A percentile compares a stretch with the other conserved stretches of the same genome.
Evolutionary conservation across 2,113 vertebrate genomes (phyloP).

Genomic region (Prochilodus magdalenae): DNA sequence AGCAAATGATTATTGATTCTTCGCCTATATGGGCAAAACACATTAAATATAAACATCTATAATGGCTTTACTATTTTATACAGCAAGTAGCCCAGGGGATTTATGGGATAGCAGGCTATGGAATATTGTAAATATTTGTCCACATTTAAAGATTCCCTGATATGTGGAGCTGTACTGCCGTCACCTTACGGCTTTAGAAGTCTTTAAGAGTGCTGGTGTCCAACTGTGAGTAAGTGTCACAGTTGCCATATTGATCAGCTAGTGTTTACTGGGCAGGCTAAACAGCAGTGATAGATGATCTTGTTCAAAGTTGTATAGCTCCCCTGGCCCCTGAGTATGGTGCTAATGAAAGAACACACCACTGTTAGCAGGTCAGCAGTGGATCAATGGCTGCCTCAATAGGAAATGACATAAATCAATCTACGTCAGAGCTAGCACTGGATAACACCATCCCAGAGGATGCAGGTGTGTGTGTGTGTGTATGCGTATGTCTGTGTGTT

Average conservation of each 20-base stretch:
- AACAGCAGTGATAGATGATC: constrained; percentile 30
- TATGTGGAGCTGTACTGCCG: neutral
- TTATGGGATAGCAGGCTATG: neutral
- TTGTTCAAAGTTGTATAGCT: constrained; percentile 8
- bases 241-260: constrained; percentile 40
- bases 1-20: neutral
- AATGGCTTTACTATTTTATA: neutral
- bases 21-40: neutral
- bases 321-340: constrained; percentile 37
- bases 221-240: neutral
- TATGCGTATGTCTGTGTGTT: neutral
- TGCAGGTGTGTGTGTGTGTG: neutral
- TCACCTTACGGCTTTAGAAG: neutral
- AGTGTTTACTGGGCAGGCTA: constrained; percentile 31
- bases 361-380: constrained; percentile 31
- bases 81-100: neutral
- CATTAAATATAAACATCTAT: neutral
- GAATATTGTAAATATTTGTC: neutral
- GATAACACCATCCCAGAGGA: constrained; percentile 23
- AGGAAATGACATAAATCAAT: constrained; percentile 38
- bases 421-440: constrained; percentile 1
- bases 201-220: neutral
- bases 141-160: neutral
- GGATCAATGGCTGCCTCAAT: constrained; percentile 24
- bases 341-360: constrained; percentile 42